Evolutionary conservation across 2,113 vertebrate genomes (phyloP).

Genomic region (Chionis minor): DNA sequence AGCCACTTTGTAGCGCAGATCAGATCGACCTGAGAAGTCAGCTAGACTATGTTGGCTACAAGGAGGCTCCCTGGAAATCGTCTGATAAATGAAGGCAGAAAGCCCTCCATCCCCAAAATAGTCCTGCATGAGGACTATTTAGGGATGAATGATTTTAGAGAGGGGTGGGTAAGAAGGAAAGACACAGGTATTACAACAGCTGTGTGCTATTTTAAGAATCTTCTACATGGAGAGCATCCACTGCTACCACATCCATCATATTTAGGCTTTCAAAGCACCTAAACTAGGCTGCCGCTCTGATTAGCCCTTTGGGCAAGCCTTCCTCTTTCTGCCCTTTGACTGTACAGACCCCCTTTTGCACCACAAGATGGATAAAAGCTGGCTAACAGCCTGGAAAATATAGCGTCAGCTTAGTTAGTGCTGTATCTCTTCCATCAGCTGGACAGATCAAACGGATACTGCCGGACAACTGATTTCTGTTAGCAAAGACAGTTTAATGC

Average conservation of each 20-base stretch:
- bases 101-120: not conserved
- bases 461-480: constrained; percentile 33
- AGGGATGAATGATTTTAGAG: not conserved
- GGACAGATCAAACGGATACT: constrained; percentile 49
- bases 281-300: not conserved
- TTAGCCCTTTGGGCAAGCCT: not conserved
- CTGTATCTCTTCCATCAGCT: constrained; percentile 22
- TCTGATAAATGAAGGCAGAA: not conserved
- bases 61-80: not conserved
- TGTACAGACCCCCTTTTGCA: not conserved
- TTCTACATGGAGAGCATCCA: not conserved
- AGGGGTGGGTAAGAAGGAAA: not conserved
- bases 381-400: constrained; percentile 19
- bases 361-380: constrained; percentile 21
- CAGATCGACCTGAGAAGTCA: not conserved
- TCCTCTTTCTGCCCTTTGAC: not conserved
- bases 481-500: constrained; percentile 41
- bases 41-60: not conserved
- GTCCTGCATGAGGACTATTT: not conserved
- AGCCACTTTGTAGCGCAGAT: not conserved
- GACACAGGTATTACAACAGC: not conserved
- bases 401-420: not conserved
- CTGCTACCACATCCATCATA: not conserved
- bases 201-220: not conserved
- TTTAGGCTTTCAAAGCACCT: not conserved